These are phyloP conservation scores for Tringa solitaria DNA, from an alignment of 2,113 vertebrate genomes.

Conservation along the genomic window DNA sequence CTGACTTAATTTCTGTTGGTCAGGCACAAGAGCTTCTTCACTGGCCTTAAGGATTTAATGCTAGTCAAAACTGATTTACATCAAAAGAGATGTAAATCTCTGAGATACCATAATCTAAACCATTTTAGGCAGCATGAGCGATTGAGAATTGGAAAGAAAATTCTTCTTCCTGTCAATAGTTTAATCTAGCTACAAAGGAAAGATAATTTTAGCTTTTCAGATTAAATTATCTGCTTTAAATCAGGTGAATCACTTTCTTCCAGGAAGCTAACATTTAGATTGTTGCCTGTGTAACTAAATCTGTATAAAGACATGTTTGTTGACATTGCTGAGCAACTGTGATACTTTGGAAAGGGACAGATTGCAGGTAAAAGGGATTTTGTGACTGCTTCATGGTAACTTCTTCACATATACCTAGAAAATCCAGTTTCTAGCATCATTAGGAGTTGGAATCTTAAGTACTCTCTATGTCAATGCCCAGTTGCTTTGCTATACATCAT, in stretches of 20 bases:
- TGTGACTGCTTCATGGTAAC: not conserved
- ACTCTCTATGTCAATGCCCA: not conserved
- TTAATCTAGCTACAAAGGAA: slow-evolving; percentile 10
- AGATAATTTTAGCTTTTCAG: slow-evolving; percentile 16
- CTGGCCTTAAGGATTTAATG: not conserved
- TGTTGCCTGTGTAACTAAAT: not conserved
- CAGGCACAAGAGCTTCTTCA: not conserved
- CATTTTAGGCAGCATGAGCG: not conserved
- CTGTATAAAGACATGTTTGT: not conserved
- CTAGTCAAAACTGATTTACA: not conserved
- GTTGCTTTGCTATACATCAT: not conserved
- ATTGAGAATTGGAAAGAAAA: not conserved
- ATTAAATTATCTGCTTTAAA: slow-evolving; percentile 39
- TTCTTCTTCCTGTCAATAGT: not conserved
- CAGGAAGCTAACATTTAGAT: not conserved
- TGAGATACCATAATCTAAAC: not conserved
- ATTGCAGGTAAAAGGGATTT: not conserved
- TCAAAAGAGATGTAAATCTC: not conserved
- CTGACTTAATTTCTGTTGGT: not conserved
- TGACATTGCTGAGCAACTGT: slow-evolving; percentile 1
- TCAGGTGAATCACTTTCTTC: slow-evolving; percentile 32
- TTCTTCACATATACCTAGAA: not conserved
- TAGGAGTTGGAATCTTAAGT: not conserved
- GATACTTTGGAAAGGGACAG: not conserved
- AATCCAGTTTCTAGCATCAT: not conserved